Evolutionary conservation across 2,888 invertebrate genomes (phyloP).

Genomic region (Hypena proboscidalis): DNA sequence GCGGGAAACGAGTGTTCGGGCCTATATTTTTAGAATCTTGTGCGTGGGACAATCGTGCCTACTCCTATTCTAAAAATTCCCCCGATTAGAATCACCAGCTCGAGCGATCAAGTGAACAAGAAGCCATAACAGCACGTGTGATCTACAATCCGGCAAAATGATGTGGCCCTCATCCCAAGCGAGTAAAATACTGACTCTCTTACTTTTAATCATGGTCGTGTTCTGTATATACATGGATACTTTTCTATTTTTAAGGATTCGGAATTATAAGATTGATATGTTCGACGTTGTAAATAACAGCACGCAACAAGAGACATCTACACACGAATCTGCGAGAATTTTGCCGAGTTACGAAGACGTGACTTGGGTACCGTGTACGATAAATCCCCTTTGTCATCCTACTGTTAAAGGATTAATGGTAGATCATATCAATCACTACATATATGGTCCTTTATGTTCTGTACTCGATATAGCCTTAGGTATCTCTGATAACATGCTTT

Average conservation of each 20-base stretch:
- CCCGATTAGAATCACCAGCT: conserved; percentile 13
- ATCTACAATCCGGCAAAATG: conserved; percentile 68
- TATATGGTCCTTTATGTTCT: conserved; percentile 92
- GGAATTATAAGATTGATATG: conserved; percentile 86
- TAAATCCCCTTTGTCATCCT: conserved; percentile 91
- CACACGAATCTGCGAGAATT: conserved; percentile 42
- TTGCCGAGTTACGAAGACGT: conserved; percentile 77
- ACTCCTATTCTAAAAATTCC: conserved; percentile 22
- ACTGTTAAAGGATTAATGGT: conserved; percentile 93
- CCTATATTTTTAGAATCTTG: conserved; percentile 29
- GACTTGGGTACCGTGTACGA: conserved; percentile 88
- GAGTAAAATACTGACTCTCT: conserved; percentile 87
- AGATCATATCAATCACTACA: conserved; percentile 93
- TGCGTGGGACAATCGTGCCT: conserved; percentile 29
- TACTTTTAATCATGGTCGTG: conserved; percentile 84
- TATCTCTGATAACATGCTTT: conserved; percentile 84
- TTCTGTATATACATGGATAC: conserved; percentile 91
- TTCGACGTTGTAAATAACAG: conserved; percentile 54
- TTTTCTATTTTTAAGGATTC: conserved; percentile 89
- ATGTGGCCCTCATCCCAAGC: conserved; percentile 90
- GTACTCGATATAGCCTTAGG: conserved; percentile 88
- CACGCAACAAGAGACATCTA: conserved; percentile 56
- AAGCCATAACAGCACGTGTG: conserved; percentile 22
- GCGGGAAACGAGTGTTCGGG: conserved; percentile 19
- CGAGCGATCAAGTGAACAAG: conserved; percentile 8